Evolutionary conservation across 2,113 vertebrate genomes (phyloP).

Genomic region (Tor tambroides): DNA sequence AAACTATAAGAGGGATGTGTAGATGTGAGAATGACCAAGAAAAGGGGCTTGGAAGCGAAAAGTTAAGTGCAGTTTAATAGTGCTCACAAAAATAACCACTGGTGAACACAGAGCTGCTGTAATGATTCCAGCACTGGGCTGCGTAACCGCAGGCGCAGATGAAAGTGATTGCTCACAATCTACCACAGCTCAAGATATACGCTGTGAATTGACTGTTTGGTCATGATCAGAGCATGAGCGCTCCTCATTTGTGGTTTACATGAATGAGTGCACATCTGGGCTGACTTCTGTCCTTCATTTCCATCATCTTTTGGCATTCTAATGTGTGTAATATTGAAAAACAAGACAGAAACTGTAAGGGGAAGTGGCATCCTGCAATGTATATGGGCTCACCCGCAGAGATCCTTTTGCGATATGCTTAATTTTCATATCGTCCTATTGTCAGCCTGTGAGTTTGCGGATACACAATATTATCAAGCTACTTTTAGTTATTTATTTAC

Average conservation of each 20-base stretch:
- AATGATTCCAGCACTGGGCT: constrained; percentile 45
- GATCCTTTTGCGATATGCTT: background rate
- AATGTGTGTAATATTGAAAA: background rate
- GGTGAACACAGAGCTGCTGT: constrained; percentile 10
- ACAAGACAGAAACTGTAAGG: background rate
- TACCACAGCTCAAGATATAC: constrained; percentile 20
- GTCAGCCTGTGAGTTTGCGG: no score
- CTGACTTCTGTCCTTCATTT: background rate
- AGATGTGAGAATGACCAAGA: background rate
- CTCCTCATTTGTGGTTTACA: background rate
- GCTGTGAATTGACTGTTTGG: constrained; percentile 34
- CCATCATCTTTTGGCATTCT: background rate
- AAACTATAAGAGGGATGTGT: background rate
- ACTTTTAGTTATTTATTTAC: no score
- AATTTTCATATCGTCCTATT: no score
- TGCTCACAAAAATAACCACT: constrained; percentile 5
- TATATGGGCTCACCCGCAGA: background rate
- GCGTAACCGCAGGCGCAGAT: constrained; percentile 36
- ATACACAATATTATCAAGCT: no score
- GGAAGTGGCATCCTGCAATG: background rate
- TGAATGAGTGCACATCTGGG: background rate
- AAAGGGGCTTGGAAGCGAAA: constrained; percentile 24
- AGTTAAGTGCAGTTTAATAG: constrained; percentile 12
- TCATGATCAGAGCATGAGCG: constrained; percentile 1
- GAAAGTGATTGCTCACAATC: constrained; percentile 45